Conservation (phyloP, 2,888 invertebrate genomes). For the Apantesis nais region DNA sequence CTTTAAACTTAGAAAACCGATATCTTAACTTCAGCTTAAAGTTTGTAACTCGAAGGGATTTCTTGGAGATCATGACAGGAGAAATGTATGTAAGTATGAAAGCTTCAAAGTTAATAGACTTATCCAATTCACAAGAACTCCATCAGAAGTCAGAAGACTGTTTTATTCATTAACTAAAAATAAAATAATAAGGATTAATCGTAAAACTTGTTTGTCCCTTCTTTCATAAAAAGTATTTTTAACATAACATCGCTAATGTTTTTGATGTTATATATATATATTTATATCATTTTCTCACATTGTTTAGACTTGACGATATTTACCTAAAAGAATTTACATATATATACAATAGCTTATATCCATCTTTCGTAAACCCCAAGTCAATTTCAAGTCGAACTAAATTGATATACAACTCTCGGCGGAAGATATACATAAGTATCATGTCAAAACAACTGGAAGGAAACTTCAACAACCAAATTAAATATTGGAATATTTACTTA, state of each 20-base stretch:
- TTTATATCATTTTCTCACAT: background rate
- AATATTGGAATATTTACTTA: background rate
- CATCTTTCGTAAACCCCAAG: slow-evolving; percentile 13
- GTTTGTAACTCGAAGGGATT: background rate
- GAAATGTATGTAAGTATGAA: background rate
- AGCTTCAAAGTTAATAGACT: background rate
- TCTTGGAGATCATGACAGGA: background rate
- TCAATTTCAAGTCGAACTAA: slow-evolving; percentile 17
- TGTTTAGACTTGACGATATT: no score
- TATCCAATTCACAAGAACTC: background rate
- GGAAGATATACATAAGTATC: slow-evolving; percentile 9
- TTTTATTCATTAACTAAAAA: background rate
- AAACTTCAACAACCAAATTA: background rate
- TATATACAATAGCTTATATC: no score
- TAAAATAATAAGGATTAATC: background rate
- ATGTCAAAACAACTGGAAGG: background rate
- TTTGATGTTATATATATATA: no score
- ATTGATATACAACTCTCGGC: slow-evolving; percentile 8
- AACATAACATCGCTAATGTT: background rate
- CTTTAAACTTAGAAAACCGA: background rate
- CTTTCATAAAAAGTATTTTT: no score
- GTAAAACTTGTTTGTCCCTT: no score
- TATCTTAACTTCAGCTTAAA: slow-evolving; percentile 1
- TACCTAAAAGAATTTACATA: no score
- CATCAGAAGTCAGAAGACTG: background rate